These are phyloP conservation scores for Atherinomorus stipes DNA, from an alignment of 2,113 vertebrate species.

Conservation along the genomic window DNA sequence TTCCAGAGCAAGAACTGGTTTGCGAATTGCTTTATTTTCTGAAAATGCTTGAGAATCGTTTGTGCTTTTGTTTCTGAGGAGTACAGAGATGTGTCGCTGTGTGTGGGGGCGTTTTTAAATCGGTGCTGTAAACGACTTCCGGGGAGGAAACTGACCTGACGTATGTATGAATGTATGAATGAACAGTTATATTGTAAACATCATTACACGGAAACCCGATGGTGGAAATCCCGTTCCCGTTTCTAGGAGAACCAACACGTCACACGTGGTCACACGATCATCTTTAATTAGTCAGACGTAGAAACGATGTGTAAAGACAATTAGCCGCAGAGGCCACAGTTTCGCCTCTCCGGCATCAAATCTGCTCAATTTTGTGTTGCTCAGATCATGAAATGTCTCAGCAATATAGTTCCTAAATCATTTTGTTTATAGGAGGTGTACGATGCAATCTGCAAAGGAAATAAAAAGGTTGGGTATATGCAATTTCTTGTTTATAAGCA, in stretches of 20 bases:
- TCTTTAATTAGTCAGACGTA: constrained; percentile 73
- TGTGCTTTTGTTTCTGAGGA: constrained; percentile 86
- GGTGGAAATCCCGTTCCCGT: constrained; percentile 88
- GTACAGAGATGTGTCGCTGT: constrained; percentile 86
- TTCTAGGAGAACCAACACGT: constrained; percentile 69
- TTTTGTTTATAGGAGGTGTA: constrained; percentile 73
- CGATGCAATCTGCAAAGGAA: constrained; percentile 81
- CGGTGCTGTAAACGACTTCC: constrained; percentile 87
- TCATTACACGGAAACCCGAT: constrained; percentile 96
- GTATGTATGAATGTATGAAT: constrained; percentile 89
- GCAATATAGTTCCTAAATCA: constrained; percentile 81
- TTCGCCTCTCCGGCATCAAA: constrained; percentile 72
- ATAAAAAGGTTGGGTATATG: constrained; percentile 84
- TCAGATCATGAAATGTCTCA: constrained; percentile 79
- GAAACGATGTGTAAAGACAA: constrained; percentile 68
- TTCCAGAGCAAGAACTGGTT: constrained; percentile 91
- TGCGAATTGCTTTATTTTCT: constrained; percentile 95
- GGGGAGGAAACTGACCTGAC: constrained; percentile 90
- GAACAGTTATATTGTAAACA: constrained; percentile 90
- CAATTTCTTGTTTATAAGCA: constrained; percentile 87
- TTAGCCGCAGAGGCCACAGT: constrained; percentile 69
- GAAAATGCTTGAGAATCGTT: constrained; percentile 91
- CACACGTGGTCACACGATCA: constrained; percentile 71
- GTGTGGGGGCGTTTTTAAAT: constrained; percentile 90
- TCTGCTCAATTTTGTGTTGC: constrained; percentile 73